Evolutionary conservation across 2,888 invertebrate species (phyloP).

Genomic region (Parapristionchus giblindavisi): DNA sequence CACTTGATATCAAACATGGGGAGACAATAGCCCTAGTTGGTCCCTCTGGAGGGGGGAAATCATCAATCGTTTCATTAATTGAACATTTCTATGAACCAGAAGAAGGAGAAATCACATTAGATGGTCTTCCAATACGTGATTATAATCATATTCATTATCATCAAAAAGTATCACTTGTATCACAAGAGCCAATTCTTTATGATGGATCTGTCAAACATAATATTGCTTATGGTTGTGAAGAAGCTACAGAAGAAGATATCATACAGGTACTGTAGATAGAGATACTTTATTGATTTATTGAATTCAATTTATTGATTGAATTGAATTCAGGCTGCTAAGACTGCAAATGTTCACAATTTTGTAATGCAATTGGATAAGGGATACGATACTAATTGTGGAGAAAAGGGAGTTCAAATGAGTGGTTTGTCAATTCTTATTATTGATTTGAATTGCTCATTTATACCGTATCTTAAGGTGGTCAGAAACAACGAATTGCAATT

Average conservation of each 20-base stretch:
- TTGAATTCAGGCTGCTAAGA: constrained; percentile 65
- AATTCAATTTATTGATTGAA: too few relatives aligned
- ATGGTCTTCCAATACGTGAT: constrained; percentile 68
- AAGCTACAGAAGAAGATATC: constrained; percentile 61
- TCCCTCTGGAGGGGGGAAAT: constrained; percentile 72
- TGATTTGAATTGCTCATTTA: not conserved
- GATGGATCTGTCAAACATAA: constrained; percentile 65
- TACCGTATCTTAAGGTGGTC: constrained; percentile 47
- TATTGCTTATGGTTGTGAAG: constrained; percentile 66
- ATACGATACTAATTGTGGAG: constrained; percentile 71
- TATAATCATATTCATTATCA: constrained; percentile 71
- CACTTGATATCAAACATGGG: constrained; percentile 70
- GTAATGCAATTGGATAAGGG: constrained; percentile 69
- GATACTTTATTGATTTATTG: not conserved
- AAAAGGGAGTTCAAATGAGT: constrained; percentile 72
- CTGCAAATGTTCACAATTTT: constrained; percentile 72
- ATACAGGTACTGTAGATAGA: constrained; percentile 36
- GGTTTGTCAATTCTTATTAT: constrained; percentile 64
- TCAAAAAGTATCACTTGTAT: constrained; percentile 61
- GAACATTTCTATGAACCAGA: constrained; percentile 72
- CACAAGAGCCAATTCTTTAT: constrained; percentile 66
- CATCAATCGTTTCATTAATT: constrained; percentile 71
- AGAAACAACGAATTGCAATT: constrained; percentile 61
- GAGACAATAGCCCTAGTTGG: constrained; percentile 73
- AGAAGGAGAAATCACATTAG: constrained; percentile 70